A percentile compares a stretch with the other conserved stretches of the same genome.
phyloP scores from a whole-genome alignment of 2,797 vertebrate genomes.

The Galaxias olidus region DNA sequence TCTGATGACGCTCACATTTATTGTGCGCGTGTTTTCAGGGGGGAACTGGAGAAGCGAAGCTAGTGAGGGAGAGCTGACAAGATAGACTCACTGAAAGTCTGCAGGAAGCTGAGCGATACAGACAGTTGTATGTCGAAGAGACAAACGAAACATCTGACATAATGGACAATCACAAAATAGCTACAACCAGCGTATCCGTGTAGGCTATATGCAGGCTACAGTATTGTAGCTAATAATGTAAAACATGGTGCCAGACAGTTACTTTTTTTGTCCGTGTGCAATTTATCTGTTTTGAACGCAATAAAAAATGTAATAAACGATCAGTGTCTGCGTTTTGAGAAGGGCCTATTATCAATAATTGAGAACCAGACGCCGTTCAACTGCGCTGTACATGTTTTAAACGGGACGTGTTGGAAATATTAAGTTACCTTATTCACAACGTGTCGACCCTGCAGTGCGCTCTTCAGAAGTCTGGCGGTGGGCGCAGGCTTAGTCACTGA shows the following conservation, averaged over 20 bases:
- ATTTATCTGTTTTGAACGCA: too few species aligned
- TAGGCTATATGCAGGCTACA: too few species aligned
- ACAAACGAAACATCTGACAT: conserved; percentile 17
- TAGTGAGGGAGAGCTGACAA: conserved; percentile 4
- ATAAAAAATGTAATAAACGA: neutral
- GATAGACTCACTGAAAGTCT: conserved; percentile 40
- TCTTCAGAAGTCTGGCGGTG: conserved; percentile 56
- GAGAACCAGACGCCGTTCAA: conserved; percentile 17
- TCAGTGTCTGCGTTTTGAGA: conserved; percentile 1
- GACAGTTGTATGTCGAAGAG: conserved; percentile 28
- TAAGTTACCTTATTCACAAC: conserved; percentile 74
- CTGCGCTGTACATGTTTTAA: neutral
- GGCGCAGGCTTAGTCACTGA: conserved; percentile 37
- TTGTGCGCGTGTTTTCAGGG: conserved; percentile 13
- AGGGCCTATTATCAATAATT: conserved; percentile 42
- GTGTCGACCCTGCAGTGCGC: conserved; percentile 68
- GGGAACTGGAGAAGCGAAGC: conserved; percentile 40
- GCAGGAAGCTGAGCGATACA: conserved; percentile 44
- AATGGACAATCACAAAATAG: conserved; percentile 3
- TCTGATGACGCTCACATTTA: conserved; percentile 1
- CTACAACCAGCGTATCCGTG: neutral
- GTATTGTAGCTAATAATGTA: too few species aligned
- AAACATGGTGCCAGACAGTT: too few species aligned
- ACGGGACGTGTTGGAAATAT: conserved; percentile 63
- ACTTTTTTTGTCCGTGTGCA: too few species aligned